Base-by-base conservation (phyloP, 2,113 vertebrate genomes). In the Alaudala cheleensis region DNA sequence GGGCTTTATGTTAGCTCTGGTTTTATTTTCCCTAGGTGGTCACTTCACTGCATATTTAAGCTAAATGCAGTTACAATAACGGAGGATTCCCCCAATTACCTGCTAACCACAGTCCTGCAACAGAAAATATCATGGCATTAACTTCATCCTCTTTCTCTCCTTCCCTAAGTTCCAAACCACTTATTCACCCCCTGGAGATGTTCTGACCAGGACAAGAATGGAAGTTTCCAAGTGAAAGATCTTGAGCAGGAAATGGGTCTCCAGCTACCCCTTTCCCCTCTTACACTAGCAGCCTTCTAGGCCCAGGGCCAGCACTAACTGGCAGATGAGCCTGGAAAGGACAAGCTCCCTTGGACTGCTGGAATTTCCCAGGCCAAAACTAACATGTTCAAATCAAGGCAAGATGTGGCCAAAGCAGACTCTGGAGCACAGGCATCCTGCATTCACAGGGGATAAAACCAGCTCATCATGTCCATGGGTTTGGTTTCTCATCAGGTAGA, bases 261-360 rank as follows among this genome's bases (percentile, higher is more conserved):
- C 89, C 40, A 85, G 86, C 29, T 84, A 71, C 81, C 57, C n/a
- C 10, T 87, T 72, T 44, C 56, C 57, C 50, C 64, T 86, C 69
- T 91, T 70, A 69, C 42, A 87, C 84, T 57, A 89, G 81, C 91
- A 93, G 81, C 69, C 84, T 67, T 91, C 73, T 54, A 95, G 93
- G 81, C 81, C 0, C 0, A 64, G 65, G 40, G 81, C 94, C 95
- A 96, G 91, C 57, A 85, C 45, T 54, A 50, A 76, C 23, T 76
- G 45, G 29, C 69, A 66, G 15, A 57, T 92, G 89, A 80, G 77
- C 91, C 94, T 96, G 81, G 37, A 94, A 91, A 92, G 73, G 70
- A 93, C 91, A 81, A 86, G 47, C 34, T 93, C 34, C 12, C 50
- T 84, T 0, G 0, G 31, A 71, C 31, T 53, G 45, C 54, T 87